Conservation (phyloP, 2,797 vertebrate genomes). For the Tachyglossus aculeatus region DNA sequence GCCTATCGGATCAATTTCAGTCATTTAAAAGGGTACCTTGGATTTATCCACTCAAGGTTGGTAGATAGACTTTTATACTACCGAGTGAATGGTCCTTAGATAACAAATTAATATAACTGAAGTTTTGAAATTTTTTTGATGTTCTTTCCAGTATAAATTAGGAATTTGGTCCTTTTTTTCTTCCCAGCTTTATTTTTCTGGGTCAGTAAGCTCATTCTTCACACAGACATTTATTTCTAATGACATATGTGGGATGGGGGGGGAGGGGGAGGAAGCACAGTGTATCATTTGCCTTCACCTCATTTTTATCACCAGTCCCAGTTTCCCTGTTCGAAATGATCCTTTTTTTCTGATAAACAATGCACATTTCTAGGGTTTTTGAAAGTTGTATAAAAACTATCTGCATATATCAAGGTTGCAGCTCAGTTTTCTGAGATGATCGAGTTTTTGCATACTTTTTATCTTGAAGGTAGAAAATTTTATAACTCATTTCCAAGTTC, state of each 20-base stretch:
- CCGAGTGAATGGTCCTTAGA: no score
- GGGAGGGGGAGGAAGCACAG: not conserved
- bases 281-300: not conserved
- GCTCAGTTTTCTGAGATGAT: no score
- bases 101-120: not conserved
- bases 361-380: no score
- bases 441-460: no score
- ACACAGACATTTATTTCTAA: not conserved
- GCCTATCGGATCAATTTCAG: no score
- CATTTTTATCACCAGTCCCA: not conserved
- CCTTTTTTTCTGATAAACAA: no score
- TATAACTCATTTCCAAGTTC: no score
- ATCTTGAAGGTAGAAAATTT: no score
- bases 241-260: not conserved
- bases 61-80: no score
- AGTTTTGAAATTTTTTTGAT: not conserved
- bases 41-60: not conserved
- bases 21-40: not conserved
- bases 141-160: not conserved
- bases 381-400: no score
- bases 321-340: no score
- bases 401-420: no score
- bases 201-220: not conserved
- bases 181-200: not conserved
- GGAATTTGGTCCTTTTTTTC: not conserved